Evolutionary conservation across 1,140 invertebrate genomes (phyloP).

Genomic region (Bombyx mandarina): DNA sequence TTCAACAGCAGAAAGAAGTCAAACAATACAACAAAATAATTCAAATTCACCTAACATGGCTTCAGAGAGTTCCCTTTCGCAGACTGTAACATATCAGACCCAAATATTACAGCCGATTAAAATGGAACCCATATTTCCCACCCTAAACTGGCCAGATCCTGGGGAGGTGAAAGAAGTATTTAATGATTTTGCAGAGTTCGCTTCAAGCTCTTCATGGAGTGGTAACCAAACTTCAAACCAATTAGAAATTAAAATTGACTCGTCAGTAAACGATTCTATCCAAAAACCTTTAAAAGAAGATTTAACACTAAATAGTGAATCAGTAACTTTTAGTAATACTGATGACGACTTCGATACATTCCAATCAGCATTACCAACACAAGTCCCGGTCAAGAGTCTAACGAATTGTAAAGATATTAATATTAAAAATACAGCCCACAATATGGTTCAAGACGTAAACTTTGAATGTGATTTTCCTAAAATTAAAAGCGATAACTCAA

Average conservation of each 20-base stretch:
- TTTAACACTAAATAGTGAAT: too few species aligned
- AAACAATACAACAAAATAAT: background rate
- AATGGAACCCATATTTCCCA: constrained; percentile 50
- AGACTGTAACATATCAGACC: constrained; percentile 28
- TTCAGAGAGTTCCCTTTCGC: constrained; percentile 10
- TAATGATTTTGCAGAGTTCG: constrained; percentile 58
- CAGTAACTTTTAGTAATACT: constrained; percentile 9
- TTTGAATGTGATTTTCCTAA: too few species aligned
- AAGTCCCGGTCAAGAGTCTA: background rate
- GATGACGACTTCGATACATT: constrained; percentile 67
- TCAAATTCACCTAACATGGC: too few species aligned
- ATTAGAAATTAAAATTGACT: too few species aligned
- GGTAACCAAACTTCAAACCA: constrained; percentile 8
- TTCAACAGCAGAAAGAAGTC: constrained; percentile 5
- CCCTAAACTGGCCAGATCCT: constrained; percentile 66
- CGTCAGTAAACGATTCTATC: too few species aligned
- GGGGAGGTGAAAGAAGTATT: constrained; percentile 62
- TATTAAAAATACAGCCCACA: background rate
- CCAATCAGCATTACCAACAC: constrained; percentile 43
- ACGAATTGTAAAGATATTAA: too few species aligned
- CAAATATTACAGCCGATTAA: constrained; percentile 61
- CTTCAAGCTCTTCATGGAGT: constrained; percentile 32
- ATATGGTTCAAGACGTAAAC: too few species aligned
- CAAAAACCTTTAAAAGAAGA: too few species aligned
- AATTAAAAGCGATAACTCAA: too few species aligned